Conservation (phyloP, 2,797 vertebrate genomes). For the Bryconaethiops microstoma region DNA sequence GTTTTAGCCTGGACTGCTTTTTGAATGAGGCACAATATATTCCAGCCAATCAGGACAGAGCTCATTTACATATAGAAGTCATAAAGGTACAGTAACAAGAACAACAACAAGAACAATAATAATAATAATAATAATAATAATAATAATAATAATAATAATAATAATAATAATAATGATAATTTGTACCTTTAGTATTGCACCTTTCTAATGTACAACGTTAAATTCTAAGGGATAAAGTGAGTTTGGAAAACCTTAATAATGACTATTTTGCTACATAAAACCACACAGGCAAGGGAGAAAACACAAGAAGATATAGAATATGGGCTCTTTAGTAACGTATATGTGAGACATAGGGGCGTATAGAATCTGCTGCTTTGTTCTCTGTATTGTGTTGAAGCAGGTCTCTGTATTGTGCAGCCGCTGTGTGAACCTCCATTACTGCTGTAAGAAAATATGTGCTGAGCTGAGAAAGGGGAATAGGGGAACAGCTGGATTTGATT, state of each 20-base stretch:
- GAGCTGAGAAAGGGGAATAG: conserved; percentile 29
- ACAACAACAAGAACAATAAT: too few species aligned
- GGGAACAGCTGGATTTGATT: conserved; percentile 46
- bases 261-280: neutral
- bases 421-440: conserved; percentile 39
- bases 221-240: neutral
- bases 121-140: neutral
- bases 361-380: neutral
- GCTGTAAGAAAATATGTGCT: conserved; percentile 47
- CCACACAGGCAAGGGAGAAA: neutral
- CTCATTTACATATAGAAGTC: too few species aligned
- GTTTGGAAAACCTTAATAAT: neutral
- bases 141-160: neutral
- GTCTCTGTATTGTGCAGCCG: too few species aligned
- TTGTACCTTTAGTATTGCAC: too few species aligned
- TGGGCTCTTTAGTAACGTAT: neutral
- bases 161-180: neutral
- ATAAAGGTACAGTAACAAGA: too few species aligned
- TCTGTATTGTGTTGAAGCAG: conserved; percentile 7
- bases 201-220: too few species aligned
- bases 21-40: neutral
- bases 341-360: neutral
- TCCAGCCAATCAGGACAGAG: too few species aligned
- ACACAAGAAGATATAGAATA: neutral
- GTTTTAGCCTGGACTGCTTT: too few species aligned